These are phyloP conservation scores for Philonicus albiceps DNA, from an alignment of 2,888 invertebrate species.

Conservation along the genomic window DNA sequence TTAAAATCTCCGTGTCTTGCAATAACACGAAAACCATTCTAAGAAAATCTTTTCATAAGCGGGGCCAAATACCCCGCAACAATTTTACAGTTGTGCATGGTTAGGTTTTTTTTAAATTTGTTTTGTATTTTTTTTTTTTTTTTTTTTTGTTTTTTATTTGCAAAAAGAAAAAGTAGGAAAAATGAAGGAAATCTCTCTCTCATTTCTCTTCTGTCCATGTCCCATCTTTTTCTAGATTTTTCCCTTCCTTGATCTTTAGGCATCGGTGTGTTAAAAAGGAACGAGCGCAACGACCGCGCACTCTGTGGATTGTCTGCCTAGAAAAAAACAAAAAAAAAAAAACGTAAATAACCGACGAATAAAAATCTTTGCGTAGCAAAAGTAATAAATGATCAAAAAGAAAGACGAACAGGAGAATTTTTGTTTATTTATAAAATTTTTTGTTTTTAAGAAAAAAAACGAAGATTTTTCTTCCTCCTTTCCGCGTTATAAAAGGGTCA, in stretches of 20 bases:
- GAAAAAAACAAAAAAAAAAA: background rate
- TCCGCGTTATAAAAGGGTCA: no score
- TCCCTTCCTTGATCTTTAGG: background rate
- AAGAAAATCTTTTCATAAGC: background rate
- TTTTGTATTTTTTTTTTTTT: background rate
- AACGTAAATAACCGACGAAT: no score
- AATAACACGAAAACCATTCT: no score
- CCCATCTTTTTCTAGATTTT: background rate
- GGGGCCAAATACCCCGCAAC: background rate
- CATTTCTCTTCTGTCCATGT: no score
- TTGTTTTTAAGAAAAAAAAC: background rate
- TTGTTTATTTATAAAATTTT: no score
- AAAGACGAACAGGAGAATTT: background rate
- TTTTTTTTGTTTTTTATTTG: no score
- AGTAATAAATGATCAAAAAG: background rate
- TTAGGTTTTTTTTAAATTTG: background rate
- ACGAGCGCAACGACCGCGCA: background rate
- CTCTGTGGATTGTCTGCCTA: background rate
- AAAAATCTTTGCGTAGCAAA: background rate
- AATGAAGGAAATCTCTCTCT: no score
- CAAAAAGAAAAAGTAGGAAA: no score
- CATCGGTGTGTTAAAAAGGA: background rate
- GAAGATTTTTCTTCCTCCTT: no score
- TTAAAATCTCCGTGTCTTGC: no score
- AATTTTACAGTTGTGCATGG: background rate